Conservation (phyloP, 2,113 vertebrate species). For the Hydrochoerus hydrochaeris region DNA sequence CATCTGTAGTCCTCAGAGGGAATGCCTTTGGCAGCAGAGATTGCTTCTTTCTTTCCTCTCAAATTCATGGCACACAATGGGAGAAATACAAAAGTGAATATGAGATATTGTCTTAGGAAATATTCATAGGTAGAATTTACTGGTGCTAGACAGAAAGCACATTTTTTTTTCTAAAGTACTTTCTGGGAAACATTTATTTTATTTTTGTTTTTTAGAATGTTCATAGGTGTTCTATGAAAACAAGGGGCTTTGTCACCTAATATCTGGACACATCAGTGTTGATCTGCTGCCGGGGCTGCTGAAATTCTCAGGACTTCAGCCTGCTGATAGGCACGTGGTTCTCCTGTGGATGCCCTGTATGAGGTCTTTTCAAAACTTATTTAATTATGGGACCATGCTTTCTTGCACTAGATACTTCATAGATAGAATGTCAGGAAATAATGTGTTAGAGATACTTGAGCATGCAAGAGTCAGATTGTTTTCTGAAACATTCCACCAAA, state of each 20-base stretch:
- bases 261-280: background rate
- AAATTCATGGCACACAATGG: background rate
- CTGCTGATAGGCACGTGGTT: background rate
- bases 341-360: background rate
- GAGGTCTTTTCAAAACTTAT: background rate
- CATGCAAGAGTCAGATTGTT: background rate
- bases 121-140: slow-evolving; percentile 9
- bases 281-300: background rate
- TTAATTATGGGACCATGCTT: background rate
- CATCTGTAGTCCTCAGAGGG: background rate
- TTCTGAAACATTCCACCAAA: background rate
- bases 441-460: background rate
- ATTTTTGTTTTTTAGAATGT: slow-evolving; percentile 9
- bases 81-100: background rate
- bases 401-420: background rate
- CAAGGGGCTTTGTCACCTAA: background rate
- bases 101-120: background rate
- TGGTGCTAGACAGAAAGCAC: background rate
- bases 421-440: background rate
- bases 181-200: slow-evolving; percentile 24
- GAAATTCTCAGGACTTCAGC: background rate
- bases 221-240: background rate
- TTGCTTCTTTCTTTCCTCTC: background rate
- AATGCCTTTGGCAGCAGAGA: background rate
- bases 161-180: slow-evolving; percentile 37